A percentile compares a stretch with the other conserved stretches of the same genome.
Evolutionary conservation across 1,140 invertebrate genomes (phyloP).

Genomic region (Drosophila nigrodunni): DNA sequence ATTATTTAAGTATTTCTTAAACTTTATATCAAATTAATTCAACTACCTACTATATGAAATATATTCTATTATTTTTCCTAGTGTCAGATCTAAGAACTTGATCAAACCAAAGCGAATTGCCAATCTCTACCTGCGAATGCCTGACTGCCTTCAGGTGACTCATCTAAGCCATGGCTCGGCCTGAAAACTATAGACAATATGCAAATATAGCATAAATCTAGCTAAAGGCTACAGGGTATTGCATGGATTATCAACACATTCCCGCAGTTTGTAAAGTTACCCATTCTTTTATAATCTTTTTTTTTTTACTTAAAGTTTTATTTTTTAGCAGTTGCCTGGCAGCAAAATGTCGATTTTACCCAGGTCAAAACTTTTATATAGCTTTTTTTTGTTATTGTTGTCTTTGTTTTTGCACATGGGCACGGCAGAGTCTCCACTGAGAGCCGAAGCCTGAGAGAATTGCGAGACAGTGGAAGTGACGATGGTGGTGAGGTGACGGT

Average conservation of each 20-base stretch:
- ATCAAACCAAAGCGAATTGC: slow-evolving; percentile 9
- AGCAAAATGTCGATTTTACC: slow-evolving; percentile 63
- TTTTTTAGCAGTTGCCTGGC: slow-evolving; percentile 34
- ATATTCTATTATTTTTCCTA: slow-evolving; percentile 5
- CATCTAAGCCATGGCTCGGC: slow-evolving; percentile 22
- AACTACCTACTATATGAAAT: not conserved
- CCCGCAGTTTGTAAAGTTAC: slow-evolving; percentile 9
- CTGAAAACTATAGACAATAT: slow-evolving; percentile 34
- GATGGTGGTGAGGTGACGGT: slow-evolving; percentile 5
- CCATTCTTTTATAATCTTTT: slow-evolving; percentile 16
- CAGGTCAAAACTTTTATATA: slow-evolving; percentile 68
- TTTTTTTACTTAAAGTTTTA: slow-evolving; percentile 54
- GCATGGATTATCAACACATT: slow-evolving; percentile 51
- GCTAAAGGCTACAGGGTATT: slow-evolving; percentile 48
- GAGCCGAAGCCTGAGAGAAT: slow-evolving; percentile 52
- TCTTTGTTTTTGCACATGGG: slow-evolving; percentile 57
- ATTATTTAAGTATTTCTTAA: no score
- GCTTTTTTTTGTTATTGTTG: slow-evolving; percentile 22
- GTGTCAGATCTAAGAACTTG: not conserved
- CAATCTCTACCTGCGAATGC: slow-evolving; percentile 1
- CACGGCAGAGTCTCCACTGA: slow-evolving; percentile 50
- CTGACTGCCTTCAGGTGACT: slow-evolving; percentile 11
- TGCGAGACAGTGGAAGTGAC: slow-evolving; percentile 30
- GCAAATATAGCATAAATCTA: slow-evolving; percentile 41
- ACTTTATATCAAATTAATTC: not conserved